Evolutionary conservation across 2,888 invertebrate genomes (phyloP).

Genomic region (Ptilodon capucinus): DNA sequence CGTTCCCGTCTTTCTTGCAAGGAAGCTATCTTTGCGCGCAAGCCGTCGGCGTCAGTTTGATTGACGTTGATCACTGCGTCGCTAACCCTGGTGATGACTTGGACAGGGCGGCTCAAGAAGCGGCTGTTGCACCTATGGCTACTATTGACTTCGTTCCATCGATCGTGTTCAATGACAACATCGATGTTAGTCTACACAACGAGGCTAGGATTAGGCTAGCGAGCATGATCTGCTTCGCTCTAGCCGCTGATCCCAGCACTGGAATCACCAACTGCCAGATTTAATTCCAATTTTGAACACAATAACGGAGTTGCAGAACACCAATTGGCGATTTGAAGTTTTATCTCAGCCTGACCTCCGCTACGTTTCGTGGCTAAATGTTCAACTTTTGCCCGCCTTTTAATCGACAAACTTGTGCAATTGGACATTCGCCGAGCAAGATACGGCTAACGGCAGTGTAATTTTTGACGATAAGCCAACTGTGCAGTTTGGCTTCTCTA

Average conservation of each 20-base stretch:
- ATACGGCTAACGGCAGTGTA: slow-evolving; percentile 53
- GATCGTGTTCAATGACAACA: slow-evolving; percentile 56
- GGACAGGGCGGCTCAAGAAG: slow-evolving; percentile 49
- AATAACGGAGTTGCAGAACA: slow-evolving; percentile 15
- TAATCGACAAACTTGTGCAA: slow-evolving; percentile 65
- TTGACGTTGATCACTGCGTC: slow-evolving; percentile 59
- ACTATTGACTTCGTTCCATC: slow-evolving; percentile 58
- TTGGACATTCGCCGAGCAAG: slow-evolving; percentile 56
- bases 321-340: slow-evolving; percentile 46
- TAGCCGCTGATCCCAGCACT: slow-evolving; percentile 52
- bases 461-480: slow-evolving; percentile 52
- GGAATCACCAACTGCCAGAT: slow-evolving; percentile 49
- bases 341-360: slow-evolving; percentile 51
- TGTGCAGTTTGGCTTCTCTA: slow-evolving; percentile 23
- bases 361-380: slow-evolving; percentile 47
- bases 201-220: slow-evolving; percentile 40
- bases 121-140: slow-evolving; percentile 44
- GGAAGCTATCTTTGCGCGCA: slow-evolving; percentile 58
- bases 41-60: slow-evolving; percentile 48
- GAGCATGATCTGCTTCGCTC: slow-evolving; percentile 57
- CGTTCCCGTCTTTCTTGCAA: slow-evolving; percentile 42
- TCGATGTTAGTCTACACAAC: slow-evolving; percentile 33
- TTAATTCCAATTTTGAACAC: slow-evolving; percentile 18
- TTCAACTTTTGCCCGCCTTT: slow-evolving; percentile 50
- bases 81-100: slow-evolving; percentile 47